Percentiles rank a stretch among this genome's conserved stretches.
These are phyloP conservation scores for Tupaia chinensis DNA, from an alignment of 2,113 vertebrate species.

Conservation along the genomic window DNA sequence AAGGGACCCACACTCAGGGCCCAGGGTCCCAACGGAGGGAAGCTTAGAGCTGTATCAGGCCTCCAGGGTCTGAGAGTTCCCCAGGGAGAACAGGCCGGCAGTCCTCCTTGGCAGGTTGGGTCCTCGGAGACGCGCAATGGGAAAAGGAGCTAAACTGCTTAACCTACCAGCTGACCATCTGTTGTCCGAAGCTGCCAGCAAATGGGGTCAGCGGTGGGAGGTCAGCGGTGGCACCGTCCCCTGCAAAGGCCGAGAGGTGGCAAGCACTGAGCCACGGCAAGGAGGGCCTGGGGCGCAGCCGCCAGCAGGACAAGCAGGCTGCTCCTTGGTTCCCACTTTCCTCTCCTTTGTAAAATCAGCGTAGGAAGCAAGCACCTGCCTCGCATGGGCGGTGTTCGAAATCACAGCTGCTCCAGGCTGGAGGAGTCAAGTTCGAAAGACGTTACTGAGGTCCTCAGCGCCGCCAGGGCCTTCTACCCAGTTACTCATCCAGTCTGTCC, in stretches of 20 bases:
- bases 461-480: not conserved
- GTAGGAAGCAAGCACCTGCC: fast-evolving
- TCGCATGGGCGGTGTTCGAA: not conserved
- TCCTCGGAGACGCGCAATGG: conserved; percentile 71
- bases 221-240: conserved; percentile 75
- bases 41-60: not conserved
- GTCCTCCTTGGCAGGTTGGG: not conserved
- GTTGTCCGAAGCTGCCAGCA: conserved; percentile 80
- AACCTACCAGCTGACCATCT: conserved; percentile 83
- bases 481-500: not conserved
- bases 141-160: conserved; percentile 82
- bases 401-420: conserved; percentile 7
- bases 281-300: not conserved
- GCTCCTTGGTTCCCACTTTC: not conserved
- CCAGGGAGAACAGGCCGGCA: not conserved
- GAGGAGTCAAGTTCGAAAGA: not conserved
- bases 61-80: not conserved
- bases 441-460: not conserved
- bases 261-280: fast-evolving
- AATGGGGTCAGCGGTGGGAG: conserved; percentile 82
- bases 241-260: not conserved
- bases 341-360: not conserved
- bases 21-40: not conserved
- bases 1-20: not conserved
- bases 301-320: not conserved